These are phyloP conservation scores for Petromus typicus DNA, from an alignment of 2,113 vertebrate species.

Conservation along the genomic window DNA sequence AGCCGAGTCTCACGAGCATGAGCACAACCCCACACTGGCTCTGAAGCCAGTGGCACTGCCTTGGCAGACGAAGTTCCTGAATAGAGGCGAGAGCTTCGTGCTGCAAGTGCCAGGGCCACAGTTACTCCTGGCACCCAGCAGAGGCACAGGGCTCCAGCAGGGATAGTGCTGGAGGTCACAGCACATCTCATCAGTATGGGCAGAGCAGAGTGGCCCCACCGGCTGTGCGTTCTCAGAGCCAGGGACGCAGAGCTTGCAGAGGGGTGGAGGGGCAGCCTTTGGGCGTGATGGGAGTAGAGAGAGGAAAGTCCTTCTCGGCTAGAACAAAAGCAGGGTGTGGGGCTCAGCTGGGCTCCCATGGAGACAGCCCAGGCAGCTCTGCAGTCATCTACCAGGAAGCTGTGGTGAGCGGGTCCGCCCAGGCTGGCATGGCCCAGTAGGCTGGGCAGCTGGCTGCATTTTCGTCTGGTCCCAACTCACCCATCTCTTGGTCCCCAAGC, in stretches of 20 bases:
- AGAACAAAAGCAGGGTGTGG: neutral
- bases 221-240: neutral
- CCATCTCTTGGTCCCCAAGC: no score
- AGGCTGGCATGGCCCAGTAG: neutral
- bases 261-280: no score
- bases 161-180: neutral
- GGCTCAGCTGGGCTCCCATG: neutral
- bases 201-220: neutral
- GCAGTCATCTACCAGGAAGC: no score
- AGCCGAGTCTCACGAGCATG: neutral
- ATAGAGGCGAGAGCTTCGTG: neutral
- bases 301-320: neutral
- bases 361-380: neutral
- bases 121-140: accelerated
- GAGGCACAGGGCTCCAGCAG: neutral
- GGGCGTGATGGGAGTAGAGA: neutral
- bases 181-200: no score
- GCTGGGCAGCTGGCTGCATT: accelerated
- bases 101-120: accelerated
- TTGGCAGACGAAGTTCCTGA: neutral
- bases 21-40: no score
- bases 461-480: neutral
- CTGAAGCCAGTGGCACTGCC: neutral
- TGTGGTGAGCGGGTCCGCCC: neutral
- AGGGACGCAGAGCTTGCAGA: neutral